A percentile compares a stretch with the other conserved stretches of the same genome.
Conservation (phyloP, 2,113 vertebrate genomes). For the Lucifuga dentata region DNA sequence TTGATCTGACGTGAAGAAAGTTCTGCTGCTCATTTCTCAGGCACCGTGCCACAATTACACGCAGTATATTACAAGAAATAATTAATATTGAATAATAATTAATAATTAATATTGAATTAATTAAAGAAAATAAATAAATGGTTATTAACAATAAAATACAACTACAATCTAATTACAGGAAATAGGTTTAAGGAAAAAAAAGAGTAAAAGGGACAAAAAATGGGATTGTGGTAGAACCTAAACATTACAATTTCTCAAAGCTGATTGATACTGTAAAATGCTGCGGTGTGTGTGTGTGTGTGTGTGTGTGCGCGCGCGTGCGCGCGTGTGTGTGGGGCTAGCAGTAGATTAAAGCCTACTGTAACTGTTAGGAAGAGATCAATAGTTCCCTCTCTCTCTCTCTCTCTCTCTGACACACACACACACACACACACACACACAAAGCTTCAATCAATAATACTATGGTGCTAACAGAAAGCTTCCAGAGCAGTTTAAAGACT, state of each 20-base stretch:
- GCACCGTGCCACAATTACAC: too few species aligned
- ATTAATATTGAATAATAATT: too few species aligned
- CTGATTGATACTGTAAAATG: too few species aligned
- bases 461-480: constrained; percentile 64
- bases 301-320: background rate
- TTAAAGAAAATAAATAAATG: too few species aligned
- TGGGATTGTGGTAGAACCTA: too few species aligned
- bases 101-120: too few species aligned
- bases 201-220: too few species aligned
- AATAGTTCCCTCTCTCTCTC: constrained; percentile 50
- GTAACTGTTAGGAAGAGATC: constrained; percentile 59
- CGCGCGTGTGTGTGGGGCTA: background rate
- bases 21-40: background rate
- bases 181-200: too few species aligned
- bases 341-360: constrained; percentile 46
- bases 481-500: constrained; percentile 65
- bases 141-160: too few species aligned
- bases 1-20: constrained; percentile 9
- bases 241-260: too few species aligned
- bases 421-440: constrained; percentile 15
- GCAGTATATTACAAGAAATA: too few species aligned
- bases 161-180: too few species aligned
- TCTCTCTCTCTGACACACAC: background rate
- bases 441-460: constrained; percentile 57
- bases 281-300: constrained; percentile 9